These are phyloP conservation scores for Trissonchulus latispiculum DNA, from an alignment of 2,888 invertebrate genomes.

Conservation along the genomic window DNA sequence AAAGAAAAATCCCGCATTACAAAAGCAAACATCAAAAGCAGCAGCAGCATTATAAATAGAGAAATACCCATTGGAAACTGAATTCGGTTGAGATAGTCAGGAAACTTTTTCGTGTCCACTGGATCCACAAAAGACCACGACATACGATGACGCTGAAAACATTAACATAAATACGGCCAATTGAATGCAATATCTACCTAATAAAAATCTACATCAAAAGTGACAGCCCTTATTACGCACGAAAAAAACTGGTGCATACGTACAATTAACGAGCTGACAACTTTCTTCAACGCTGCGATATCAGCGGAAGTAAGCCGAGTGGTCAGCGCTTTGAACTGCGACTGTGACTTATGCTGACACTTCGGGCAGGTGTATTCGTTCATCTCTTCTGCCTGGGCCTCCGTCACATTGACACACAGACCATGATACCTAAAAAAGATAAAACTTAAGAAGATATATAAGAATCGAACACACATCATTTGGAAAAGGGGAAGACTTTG, in stretches of 20 bases:
- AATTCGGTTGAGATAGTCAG: constrained; percentile 74
- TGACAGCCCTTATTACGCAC: no score
- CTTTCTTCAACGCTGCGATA: background rate
- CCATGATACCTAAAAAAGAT: constrained; percentile 22
- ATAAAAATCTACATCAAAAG: no score
- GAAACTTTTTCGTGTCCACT: constrained; percentile 86
- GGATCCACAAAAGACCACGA: constrained; percentile 98
- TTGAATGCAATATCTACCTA: no score
- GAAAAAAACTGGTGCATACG: no score
- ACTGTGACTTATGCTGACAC: constrained; percentile 50
- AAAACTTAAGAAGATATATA: no score
- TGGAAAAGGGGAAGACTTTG: no score
- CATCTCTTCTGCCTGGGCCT: constrained; percentile 83
- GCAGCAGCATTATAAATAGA: no score
- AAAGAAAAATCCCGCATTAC: no score
- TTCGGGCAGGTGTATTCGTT: constrained; percentile 93
- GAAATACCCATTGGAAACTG: constrained; percentile 50
- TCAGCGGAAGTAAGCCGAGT: background rate
- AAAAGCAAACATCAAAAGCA: no score
- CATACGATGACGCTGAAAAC: constrained; percentile 49
- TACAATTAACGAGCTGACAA: background rate
- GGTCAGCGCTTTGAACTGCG: constrained; percentile 23
- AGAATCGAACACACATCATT: no score
- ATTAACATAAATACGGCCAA: no score
- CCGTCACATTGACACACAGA: constrained; percentile 55